phyloP scores from a whole-genome alignment of 2,113 vertebrate species.

The Paraplagusia blochii region DNA sequence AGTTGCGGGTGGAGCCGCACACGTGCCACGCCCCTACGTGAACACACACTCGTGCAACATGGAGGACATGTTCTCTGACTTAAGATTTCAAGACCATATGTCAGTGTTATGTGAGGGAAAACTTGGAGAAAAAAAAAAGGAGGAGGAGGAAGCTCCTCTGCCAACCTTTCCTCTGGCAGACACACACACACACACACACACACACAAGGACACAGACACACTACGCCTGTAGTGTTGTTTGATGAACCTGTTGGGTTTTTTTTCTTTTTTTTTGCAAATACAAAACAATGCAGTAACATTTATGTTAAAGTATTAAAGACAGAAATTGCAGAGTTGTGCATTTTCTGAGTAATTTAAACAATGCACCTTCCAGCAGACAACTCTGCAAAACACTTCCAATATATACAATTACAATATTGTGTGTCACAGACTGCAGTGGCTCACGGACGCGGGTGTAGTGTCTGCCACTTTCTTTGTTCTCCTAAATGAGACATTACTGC shows the following conservation, averaged over 20 bases:
- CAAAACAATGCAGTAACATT: no score
- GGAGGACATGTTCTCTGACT: slow-evolving; percentile 26
- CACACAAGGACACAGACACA: slow-evolving; percentile 21
- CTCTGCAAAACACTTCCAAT: no score
- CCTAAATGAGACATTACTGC: slow-evolving; percentile 2
- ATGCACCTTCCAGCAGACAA: no score
- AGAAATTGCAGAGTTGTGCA: no score
- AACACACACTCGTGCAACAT: neutral
- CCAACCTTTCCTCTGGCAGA: slow-evolving; percentile 56
- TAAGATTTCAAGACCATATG: slow-evolving; percentile 23
- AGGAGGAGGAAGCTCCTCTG: slow-evolving; percentile 54
- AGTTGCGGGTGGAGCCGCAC: slow-evolving; percentile 1
- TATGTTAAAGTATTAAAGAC: no score
- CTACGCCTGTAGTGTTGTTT: no score
- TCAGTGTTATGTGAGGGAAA: slow-evolving; percentile 30
- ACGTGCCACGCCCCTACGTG: neutral
- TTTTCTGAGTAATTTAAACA: no score
- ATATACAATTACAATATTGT: no score
- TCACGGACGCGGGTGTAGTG: neutral
- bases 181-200: slow-evolving; percentile 46
- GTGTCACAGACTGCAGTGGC: neutral
- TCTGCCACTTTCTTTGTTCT: neutral
- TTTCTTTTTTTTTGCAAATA: no score
- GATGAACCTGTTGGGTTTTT: no score
- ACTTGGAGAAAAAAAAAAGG: slow-evolving; percentile 62